Conservation (phyloP, 2,113 vertebrate species). For the Vanacampus margaritifer region DNA sequence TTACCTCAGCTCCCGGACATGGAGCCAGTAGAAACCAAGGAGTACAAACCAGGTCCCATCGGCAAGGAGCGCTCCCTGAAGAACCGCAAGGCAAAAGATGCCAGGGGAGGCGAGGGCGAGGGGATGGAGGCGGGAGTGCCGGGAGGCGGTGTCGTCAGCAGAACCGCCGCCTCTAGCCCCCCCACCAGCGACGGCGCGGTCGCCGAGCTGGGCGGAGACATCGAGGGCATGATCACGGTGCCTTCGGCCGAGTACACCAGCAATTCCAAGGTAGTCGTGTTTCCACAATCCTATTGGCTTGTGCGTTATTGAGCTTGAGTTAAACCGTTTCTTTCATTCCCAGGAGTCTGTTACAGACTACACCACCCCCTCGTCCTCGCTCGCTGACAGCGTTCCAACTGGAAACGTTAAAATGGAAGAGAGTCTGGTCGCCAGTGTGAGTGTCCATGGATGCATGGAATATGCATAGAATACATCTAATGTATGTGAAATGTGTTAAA, state of each 20-base stretch:
- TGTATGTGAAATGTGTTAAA: no score
- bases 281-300: background rate
- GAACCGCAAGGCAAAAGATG: conserved; percentile 95
- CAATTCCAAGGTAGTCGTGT: conserved; percentile 77
- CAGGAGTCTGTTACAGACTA: conserved; percentile 98
- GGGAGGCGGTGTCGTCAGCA: conserved; percentile 59
- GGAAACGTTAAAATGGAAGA: conserved; percentile 92
- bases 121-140: conserved; percentile 79
- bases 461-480: background rate
- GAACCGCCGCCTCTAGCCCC: conserved; percentile 80
- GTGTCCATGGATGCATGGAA: conserved; percentile 54
- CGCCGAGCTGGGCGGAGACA: conserved; percentile 85
- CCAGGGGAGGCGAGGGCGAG: conserved; percentile 84
- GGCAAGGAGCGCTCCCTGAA: conserved; percentile 96
- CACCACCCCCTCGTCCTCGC: conserved; percentile 88
- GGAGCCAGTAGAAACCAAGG: conserved; percentile 88
- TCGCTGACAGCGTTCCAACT: conserved; percentile 88
- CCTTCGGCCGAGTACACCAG: conserved; percentile 84
- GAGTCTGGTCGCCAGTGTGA: conserved; percentile 91
- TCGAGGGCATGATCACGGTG: conserved; percentile 92
- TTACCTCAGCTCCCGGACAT: conserved; percentile 85
- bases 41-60: conserved; percentile 96
- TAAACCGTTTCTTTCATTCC: conserved; percentile 8
- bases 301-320: background rate
- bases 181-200: conserved; percentile 81